Evolutionary conservation across 2,888 invertebrate genomes (phyloP), one percentile per base, ranked within the genome.

Genomic region (Mesorhabditis spiculigera): DNA sequence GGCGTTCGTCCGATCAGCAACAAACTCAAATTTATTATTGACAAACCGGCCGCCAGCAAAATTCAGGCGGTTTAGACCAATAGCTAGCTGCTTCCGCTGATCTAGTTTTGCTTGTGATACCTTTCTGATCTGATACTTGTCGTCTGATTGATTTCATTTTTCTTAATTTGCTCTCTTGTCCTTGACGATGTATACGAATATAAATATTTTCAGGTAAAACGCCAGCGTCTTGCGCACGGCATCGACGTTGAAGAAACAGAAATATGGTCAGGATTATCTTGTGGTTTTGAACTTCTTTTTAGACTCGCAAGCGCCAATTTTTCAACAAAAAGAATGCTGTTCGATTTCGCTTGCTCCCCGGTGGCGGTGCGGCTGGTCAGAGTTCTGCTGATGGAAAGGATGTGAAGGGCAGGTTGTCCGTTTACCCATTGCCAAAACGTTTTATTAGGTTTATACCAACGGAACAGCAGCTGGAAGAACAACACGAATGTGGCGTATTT

Each of bases 291-390:
- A 13, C n/a, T 50, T n/a, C 58, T 50, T 10, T n/a, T 50, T 50
- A 50, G 58, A 50, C 58, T 10, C 28, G 45, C 8, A 77, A 77
- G 66, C 74, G 73, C 72, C 28, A 58, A 61, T 95, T 95, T 85
- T 94, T 96, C 82, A 93, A 95, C 86, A 92, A 92, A 81, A 94
- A 94, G 86, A 92, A 92, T 85, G 91, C 94, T 0, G 92, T 94
- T 42, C 93, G 93, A 0, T 97, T 95, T 86, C 92, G 92, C 85
- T 87, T 97, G 76, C 94, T 95, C 2, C 94, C 95, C 86, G 70
- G 41, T 70, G 69, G 63, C 67, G 67, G 42, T 65, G 58, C 42
- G 72, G 74, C 64, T 63, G 71, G 70, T 66, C 4, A 44, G 67
- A 10, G 6, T 43, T 41, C 63, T 8, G 63, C 28, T 10, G 44